Base-by-base conservation (phyloP, 2,113 vertebrate species). In the Echinops telfairi region DNA sequence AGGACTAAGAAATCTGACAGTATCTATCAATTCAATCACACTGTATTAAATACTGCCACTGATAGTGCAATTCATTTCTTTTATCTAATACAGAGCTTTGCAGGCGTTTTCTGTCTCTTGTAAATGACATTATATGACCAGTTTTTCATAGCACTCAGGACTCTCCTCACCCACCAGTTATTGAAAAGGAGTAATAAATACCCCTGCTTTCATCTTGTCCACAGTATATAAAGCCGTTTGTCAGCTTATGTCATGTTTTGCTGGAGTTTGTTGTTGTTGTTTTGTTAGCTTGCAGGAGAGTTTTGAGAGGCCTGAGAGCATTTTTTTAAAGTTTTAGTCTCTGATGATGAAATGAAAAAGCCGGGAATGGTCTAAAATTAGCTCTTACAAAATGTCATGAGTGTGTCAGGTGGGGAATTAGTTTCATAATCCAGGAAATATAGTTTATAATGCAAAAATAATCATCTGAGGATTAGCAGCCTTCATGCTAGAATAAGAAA, bases 341-440 rank as follows among this genome's bases (percentile, higher is more conserved):
- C 82, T 53, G 5, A 86, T 86, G 47, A 64, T 87, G 40, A 90
- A 57, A 86, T 31, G 47, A 95, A 86, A 43, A 92, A 57, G 27
- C 75, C 66, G 60, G 57, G 66, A 90, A 60, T 29, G 16, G 43
- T 75, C 93, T 95, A 77, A 89, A 94, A 92, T 88, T 86, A 90
- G 91, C 80, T 95, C 89, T 94, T 71, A 89, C 38, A 25, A 89
- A 97, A 58, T 58, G 64, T 93, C 86, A 79, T 71, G 93, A 91
- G 78, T 33, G 8, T 83, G 53, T 92, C 92, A 90, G 93, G 85
- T 92, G 94, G 82, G 40, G 76, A 62, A 77, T 92, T 93, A 2
- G 78, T 92, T 88, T 83, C 36, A 38, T 95, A 90, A 96, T 95
- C 90, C 83, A 90, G 40, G 92, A 17, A 71, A 19, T 91, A 38